A percentile compares a stretch with the other conserved stretches of the same genome.
phyloP scores from a whole-genome alignment of 2,888 invertebrate species.

The Yponomeuta cagnagella region DNA sequence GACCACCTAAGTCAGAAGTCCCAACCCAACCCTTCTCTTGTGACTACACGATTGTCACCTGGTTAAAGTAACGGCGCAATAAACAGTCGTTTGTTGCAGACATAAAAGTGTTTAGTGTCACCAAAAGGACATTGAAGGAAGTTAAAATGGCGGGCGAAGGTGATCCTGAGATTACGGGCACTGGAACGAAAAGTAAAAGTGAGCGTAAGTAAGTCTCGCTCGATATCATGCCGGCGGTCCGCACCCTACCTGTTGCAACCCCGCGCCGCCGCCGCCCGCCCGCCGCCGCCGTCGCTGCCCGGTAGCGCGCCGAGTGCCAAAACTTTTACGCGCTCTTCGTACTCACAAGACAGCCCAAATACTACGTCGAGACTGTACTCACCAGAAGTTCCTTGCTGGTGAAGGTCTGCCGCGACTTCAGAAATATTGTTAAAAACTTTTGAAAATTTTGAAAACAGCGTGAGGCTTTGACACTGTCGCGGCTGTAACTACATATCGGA shows the following conservation, averaged over 20 bases:
- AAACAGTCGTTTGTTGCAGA: conserved; percentile 12
- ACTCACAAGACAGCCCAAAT: not conserved
- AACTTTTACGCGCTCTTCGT: conserved; percentile 54
- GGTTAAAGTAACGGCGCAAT: not conserved
- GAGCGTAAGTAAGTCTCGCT: conserved; percentile 34
- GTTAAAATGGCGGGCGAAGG: conserved; percentile 53
- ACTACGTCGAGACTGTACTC: conserved; percentile 28
- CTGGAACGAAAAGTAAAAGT: conserved; percentile 49
- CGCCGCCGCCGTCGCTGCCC: conserved; percentile 26
- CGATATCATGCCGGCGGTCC: conserved; percentile 35
- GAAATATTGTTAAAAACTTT: conserved; percentile 50
- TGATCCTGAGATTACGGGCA: conserved; percentile 38
- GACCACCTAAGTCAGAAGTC: too few species aligned
- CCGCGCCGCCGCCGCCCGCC: conserved; percentile 29
- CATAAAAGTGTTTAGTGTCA: conserved; percentile 4
- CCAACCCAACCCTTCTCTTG: too few species aligned
- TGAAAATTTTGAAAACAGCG: conserved; percentile 49
- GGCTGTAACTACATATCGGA: conserved; percentile 35
- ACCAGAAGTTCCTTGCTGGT: conserved; percentile 45
- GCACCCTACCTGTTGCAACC: conserved; percentile 57
- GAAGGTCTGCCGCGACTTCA: conserved; percentile 36
- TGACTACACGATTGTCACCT: not conserved
- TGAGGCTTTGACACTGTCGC: conserved; percentile 40
- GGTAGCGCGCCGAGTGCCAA: conserved; percentile 30
- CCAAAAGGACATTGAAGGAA: conserved; percentile 16